A percentile compares a stretch with the other conserved stretches of the same genome.
Conservation (phyloP, 2,113 vertebrate species). For the Empidonax traillii region DNA sequence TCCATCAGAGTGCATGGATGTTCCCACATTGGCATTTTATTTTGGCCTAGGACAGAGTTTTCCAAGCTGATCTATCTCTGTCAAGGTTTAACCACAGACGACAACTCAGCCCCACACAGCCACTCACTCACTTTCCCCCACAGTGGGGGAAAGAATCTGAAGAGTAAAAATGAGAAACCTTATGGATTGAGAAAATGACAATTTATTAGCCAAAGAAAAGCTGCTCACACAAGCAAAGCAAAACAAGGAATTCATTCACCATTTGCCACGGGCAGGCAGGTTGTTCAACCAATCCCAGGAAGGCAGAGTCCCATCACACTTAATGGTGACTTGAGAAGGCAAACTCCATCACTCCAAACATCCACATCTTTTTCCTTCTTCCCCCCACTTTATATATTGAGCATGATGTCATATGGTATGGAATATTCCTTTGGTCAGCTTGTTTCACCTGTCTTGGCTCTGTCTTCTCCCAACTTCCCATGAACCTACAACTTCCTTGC, state of each 20-base stretch:
- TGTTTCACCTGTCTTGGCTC: accelerated
- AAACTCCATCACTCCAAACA: background rate
- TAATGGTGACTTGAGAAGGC: background rate
- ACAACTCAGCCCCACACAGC: background rate
- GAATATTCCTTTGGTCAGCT: background rate
- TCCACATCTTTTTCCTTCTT: accelerated
- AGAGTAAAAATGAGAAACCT: background rate
- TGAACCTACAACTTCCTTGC: accelerated
- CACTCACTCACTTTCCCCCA: background rate
- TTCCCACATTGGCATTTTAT: background rate
- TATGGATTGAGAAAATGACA: background rate
- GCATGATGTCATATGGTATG: background rate
- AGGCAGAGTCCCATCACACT: accelerated
- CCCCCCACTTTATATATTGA: background rate
- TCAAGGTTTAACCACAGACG: background rate
- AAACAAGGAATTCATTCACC: background rate
- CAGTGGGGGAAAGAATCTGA: background rate
- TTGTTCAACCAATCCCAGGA: background rate
- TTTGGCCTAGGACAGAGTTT: background rate
- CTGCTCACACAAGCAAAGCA: background rate
- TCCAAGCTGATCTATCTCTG: background rate
- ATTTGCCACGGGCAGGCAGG: accelerated
- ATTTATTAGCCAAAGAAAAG: background rate
- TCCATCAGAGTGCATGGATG: background rate
- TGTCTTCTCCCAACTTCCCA: background rate